These are phyloP conservation scores for Leptothorax acervorum DNA, from an alignment of 2,888 invertebrate species.

Conservation along the genomic window DNA sequence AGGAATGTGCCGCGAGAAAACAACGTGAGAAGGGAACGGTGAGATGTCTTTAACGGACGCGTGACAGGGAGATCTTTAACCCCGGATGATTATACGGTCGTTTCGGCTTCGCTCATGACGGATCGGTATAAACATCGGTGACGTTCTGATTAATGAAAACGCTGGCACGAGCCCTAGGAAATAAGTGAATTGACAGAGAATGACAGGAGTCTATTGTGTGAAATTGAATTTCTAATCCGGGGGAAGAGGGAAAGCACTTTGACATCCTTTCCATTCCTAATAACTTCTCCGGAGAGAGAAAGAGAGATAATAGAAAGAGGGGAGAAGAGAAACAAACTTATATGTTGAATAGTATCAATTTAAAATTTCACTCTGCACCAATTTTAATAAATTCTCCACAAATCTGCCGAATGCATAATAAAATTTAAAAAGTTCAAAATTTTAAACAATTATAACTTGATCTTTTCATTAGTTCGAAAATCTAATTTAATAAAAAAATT, in stretches of 20 bases:
- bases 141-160: constrained; percentile 7
- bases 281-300: background rate
- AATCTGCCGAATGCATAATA: background rate
- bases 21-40: background rate
- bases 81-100: background rate
- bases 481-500: background rate
- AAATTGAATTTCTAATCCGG: constrained; percentile 13
- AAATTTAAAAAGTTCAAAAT: background rate
- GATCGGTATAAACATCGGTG: constrained; percentile 6
- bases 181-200: constrained; percentile 3
- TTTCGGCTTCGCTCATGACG: background rate
- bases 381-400: background rate
- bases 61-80: constrained; percentile 12
- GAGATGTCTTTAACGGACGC: background rate
- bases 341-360: background rate
- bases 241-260: background rate
- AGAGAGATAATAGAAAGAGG: background rate
- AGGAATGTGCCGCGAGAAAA: constrained; percentile 10
- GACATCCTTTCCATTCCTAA: constrained; percentile 16
- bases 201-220: constrained; percentile 4
- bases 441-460: background rate
- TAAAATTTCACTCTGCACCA: background rate
- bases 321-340: background rate
- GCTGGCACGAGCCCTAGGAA: background rate
- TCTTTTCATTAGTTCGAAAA: background rate